Evolutionary conservation across 1,140 invertebrate species (phyloP).

Genomic region (Drosophila tropicalis): DNA sequence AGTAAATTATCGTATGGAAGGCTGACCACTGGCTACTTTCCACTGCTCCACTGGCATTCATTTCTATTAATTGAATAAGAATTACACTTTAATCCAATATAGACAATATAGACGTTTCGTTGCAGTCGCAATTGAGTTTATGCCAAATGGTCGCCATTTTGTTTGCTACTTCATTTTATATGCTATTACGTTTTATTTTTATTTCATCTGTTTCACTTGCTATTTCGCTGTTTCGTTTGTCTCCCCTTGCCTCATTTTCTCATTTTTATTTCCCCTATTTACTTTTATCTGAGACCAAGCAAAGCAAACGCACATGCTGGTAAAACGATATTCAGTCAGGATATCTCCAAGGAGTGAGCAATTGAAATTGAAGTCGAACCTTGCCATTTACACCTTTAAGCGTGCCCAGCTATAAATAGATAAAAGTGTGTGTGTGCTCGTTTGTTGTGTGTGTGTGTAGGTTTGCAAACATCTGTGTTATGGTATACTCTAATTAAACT

Average conservation of each 20-base stretch:
- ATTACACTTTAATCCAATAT: slow-evolving; percentile 63
- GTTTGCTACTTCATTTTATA: slow-evolving; percentile 65
- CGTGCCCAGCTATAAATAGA: slow-evolving; percentile 43
- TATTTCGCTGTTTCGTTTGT: slow-evolving; percentile 18
- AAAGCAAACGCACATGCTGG: slow-evolving; percentile 38
- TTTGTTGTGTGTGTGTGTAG: too few species aligned
- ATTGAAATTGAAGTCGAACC: slow-evolving; percentile 62
- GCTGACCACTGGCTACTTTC: slow-evolving; percentile 17
- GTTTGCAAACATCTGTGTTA: slow-evolving; percentile 11
- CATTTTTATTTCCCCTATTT: slow-evolving; percentile 51
- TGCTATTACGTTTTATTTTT: slow-evolving; percentile 57
- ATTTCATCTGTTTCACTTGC: slow-evolving; percentile 24
- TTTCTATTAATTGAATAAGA: slow-evolving; percentile 75
- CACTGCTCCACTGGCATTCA: slow-evolving; percentile 32
- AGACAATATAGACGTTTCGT: slow-evolving; percentile 47
- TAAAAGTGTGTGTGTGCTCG: neutral
- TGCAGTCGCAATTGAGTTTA: slow-evolving; percentile 10
- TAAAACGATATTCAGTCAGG: slow-evolving; percentile 20
- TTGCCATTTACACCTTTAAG: slow-evolving; percentile 26
- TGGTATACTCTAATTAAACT: slow-evolving; percentile 40
- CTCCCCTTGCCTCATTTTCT: neutral
- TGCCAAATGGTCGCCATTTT: slow-evolving; percentile 64
- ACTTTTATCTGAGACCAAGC: slow-evolving; percentile 57
- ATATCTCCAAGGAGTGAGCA: slow-evolving; percentile 24
- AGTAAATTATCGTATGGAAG: slow-evolving; percentile 51